Conservation (phyloP, 92 coral and sea anemone species). For the Siderastrea siderea region DNA sequence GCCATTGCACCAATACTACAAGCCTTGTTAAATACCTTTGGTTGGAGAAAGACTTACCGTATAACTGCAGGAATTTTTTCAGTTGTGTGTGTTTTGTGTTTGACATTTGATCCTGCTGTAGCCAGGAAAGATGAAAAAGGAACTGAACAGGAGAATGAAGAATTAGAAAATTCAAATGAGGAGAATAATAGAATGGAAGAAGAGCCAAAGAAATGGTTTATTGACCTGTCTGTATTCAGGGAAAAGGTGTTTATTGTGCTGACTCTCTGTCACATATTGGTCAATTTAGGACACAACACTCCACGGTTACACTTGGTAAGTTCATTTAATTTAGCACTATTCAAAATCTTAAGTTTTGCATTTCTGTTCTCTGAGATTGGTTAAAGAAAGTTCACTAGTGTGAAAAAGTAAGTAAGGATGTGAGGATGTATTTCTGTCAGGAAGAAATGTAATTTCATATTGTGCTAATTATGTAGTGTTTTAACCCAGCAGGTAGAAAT, state of each 20-base stretch:
- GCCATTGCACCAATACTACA: constrained; percentile 55
- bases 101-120: constrained; percentile 49
- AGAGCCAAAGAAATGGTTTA: not conserved
- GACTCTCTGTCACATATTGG: constrained; percentile 29
- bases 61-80: constrained; percentile 51
- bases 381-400: no score
- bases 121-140: not conserved
- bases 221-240: constrained; percentile 55
- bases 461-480: no score
- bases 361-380: no score
- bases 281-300: constrained; percentile 41
- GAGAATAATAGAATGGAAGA: not conserved
- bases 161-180: not conserved
- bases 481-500: no score
- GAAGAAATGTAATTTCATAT: no score
- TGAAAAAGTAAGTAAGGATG: no score
- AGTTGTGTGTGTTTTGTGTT: constrained; percentile 13
- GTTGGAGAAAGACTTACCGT: constrained; percentile 64
- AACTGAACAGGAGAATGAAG: not conserved
- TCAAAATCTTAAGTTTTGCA: no score
- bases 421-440: no score
- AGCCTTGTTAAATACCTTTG: constrained; percentile 43
- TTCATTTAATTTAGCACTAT: not conserved
- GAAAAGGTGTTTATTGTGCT: constrained; percentile 20
- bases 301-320: constrained; percentile 85